These are phyloP conservation scores for Thecophora atra DNA, from an alignment of 2,888 invertebrate species.

Conservation along the genomic window DNA sequence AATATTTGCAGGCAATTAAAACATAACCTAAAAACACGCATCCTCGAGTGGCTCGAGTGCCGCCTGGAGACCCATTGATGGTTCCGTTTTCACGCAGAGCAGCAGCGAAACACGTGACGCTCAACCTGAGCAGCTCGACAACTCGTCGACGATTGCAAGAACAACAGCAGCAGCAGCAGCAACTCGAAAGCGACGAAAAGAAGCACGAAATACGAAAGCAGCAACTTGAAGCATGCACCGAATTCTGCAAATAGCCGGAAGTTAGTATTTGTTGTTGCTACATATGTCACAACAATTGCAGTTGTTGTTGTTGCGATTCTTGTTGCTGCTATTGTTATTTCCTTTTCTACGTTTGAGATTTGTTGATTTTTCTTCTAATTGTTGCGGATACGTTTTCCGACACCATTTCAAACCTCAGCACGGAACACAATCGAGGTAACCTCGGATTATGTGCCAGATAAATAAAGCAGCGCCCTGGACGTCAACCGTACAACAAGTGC, in stretches of 20 bases:
- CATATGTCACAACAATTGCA: not conserved
- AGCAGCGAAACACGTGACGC: not conserved
- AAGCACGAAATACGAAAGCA: slow-evolving; percentile 34
- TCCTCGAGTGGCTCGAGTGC: slow-evolving; percentile 40
- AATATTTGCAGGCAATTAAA: slow-evolving; percentile 62
- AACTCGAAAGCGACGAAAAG: not conserved
- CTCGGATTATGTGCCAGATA: slow-evolving; percentile 47
- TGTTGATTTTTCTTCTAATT: slow-evolving; percentile 65
- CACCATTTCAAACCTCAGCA: slow-evolving; percentile 65
- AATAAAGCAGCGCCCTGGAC: slow-evolving; percentile 6
- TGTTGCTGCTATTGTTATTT: not conserved
- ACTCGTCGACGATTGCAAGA: not conserved
- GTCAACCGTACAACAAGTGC: not conserved
- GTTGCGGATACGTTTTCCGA: slow-evolving; percentile 66
- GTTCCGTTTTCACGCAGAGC: slow-evolving; percentile 48
- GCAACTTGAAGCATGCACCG: slow-evolving; percentile 12
- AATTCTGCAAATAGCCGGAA: slow-evolving; percentile 33
- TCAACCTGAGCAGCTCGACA: not conserved
- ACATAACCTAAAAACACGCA: slow-evolving; percentile 63
- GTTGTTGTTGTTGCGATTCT: slow-evolving; percentile 20
- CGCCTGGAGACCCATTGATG: slow-evolving; percentile 48
- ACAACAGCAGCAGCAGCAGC: not conserved
- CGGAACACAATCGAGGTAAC: slow-evolving; percentile 53
- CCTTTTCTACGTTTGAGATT: slow-evolving; percentile 38
- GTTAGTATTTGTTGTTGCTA: slow-evolving; percentile 21